These are phyloP conservation scores for Idaea biselata DNA, from an alignment of 2,888 invertebrate genomes.

Conservation along the genomic window DNA sequence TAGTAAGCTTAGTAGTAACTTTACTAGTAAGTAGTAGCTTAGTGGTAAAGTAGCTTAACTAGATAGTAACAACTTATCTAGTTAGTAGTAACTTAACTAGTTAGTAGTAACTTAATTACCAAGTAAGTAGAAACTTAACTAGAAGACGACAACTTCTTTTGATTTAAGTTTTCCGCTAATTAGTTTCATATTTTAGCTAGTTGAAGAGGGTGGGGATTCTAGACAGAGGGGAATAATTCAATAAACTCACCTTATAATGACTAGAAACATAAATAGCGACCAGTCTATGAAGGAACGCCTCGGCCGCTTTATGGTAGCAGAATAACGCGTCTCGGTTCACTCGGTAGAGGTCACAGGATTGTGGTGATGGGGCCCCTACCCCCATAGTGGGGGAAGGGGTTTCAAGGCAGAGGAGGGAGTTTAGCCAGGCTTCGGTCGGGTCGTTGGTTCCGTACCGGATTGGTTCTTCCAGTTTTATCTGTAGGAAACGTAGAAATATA, in stretches of 20 bases:
- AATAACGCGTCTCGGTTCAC: conserved; percentile 95
- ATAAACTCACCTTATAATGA: conserved; percentile 91
- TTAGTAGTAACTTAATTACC: too few species aligned
- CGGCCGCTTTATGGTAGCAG: conserved; percentile 96
- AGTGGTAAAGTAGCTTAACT: too few species aligned
- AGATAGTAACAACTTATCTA: too few species aligned
- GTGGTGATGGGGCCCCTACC: conserved; percentile 94
- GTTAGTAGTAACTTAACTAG: too few species aligned
- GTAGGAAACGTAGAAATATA: conserved; percentile 9
- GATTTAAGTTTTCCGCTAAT: too few species aligned
- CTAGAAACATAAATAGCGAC: conserved; percentile 97
- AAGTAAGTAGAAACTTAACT: too few species aligned
- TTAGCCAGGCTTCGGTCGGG: conserved; percentile 94
- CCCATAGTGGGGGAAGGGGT: conserved; percentile 85
- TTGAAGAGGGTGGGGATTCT: too few species aligned
- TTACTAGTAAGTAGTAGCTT: too few species aligned
- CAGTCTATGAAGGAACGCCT: conserved; percentile 93
- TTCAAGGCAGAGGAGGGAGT: conserved; percentile 94
- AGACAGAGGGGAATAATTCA: conserved; percentile 3
- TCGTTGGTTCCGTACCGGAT: conserved; percentile 95
- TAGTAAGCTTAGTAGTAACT: too few species aligned
- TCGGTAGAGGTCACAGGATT: conserved; percentile 92
- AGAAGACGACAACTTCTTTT: too few species aligned
- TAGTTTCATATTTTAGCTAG: too few species aligned
- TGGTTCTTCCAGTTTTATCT: conserved; percentile 94